Evolutionary conservation across 2,888 invertebrate genomes (phyloP), one percentile per base, ranked within the genome.

Genomic region (Xestia rhomboidea): DNA sequence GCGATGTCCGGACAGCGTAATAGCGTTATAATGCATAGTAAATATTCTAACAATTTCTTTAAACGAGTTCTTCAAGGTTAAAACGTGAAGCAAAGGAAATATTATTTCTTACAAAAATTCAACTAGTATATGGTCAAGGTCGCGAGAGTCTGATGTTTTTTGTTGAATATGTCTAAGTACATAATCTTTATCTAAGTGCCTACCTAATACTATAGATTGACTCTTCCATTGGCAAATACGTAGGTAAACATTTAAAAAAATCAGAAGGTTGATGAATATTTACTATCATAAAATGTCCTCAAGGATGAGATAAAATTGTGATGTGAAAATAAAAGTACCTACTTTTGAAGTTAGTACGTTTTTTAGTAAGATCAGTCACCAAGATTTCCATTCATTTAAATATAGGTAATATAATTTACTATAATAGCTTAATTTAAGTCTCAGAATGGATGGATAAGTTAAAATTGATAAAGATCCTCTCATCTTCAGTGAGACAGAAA

Each of bases 101-200:
- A 79, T 27, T 0, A 30, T 27, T 30, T 74, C 46, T 46, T 27
- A 72, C 62, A 62, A 72, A 63, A 81, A 63, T 4, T 51, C 10
- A n/a, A 67, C 21, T 63, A 46, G 57, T 62, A 69, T 68, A 69
- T 68, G 44, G 41, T 51, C 82, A 70, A 85, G 76, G 82, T 68
- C 67, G 51, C 1, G 54, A 57, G 46, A 70, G 15, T 67, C 34
- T 57, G 60, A 27, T 27, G n/a, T 57, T 73, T 49, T 71, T 44
- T 34, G 46, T 51, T 44, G 18, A 70, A 49, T 57, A 44, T 64
- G 41, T 68, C 34, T 27, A 24, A 6, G 44, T 44, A 38, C 34
- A 46, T n/a, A 68, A 41, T 54, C 38, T 38, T 62, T 81, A 57
- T 73, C 24, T 63, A 46, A 81, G 77, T 81, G 38, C 46, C 10